Evolutionary conservation across 2,888 invertebrate genomes (phyloP).

Genomic region (Pristionchus mayeri): DNA sequence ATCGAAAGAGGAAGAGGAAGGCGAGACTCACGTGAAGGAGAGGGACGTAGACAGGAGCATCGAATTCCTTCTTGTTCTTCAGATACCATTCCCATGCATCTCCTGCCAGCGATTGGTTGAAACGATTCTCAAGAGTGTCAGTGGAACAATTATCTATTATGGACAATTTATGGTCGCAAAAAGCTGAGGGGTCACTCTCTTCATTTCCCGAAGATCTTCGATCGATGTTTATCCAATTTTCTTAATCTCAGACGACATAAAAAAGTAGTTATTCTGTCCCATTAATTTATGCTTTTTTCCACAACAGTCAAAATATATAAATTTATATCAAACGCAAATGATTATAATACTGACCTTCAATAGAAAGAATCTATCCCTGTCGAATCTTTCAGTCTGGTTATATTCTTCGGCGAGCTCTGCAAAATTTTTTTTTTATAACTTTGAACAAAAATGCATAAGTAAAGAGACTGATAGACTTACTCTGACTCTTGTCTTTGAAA

Average conservation of each 20-base stretch:
- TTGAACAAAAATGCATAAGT: background rate
- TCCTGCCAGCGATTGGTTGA: background rate
- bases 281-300: too few relatives aligned
- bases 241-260: too few relatives aligned
- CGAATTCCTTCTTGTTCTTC: constrained; percentile 58
- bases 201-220: too few relatives aligned
- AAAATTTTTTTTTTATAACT: background rate
- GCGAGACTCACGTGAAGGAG: constrained; percentile 57
- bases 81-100: constrained; percentile 51
- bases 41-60: constrained; percentile 63
- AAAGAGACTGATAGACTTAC: background rate
- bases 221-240: too few relatives aligned
- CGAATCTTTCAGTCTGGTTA: background rate
- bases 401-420: constrained; percentile 9
- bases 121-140: background rate
- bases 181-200: too few relatives aligned
- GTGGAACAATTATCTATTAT: too few relatives aligned
- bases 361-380: background rate
- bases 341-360: background rate
- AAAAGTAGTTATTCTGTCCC: too few relatives aligned
- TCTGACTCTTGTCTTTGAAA: background rate
- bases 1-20: background rate
- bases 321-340: background rate
- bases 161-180: too few relatives aligned
- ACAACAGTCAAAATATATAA: background rate